Percentiles rank a stretch among this genome's conserved stretches.
Conservation (phyloP, 2,113 vertebrate species). For the Myrmophylax atrothorax region DNA sequence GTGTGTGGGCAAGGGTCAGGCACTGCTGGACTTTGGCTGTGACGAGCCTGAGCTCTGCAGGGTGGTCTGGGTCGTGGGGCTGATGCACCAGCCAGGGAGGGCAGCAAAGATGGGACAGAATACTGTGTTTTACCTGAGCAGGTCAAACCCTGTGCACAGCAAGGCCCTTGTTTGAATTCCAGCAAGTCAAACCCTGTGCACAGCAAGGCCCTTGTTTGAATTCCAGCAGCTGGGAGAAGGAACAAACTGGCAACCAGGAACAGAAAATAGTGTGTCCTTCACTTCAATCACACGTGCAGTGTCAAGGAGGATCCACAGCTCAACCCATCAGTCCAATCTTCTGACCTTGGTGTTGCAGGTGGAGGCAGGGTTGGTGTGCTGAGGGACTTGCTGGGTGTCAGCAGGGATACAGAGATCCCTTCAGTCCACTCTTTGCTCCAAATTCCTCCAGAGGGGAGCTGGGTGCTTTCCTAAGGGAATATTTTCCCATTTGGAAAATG, state of each 20-base stretch:
- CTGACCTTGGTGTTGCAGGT: rapidly evolving
- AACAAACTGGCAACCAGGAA: not conserved
- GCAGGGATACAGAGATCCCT: not conserved
- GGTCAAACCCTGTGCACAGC: rapidly evolving
- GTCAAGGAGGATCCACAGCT: rapidly evolving
- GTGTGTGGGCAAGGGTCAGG: constrained; percentile 18
- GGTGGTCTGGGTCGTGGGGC: rapidly evolving
- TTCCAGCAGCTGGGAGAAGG: not conserved
- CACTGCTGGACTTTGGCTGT: constrained; percentile 3
- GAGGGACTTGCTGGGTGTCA: not conserved
- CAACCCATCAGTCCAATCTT: not conserved
- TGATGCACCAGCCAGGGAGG: rapidly evolving
- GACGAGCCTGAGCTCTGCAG: not conserved
- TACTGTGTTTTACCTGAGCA: not conserved
- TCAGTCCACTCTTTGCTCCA: not conserved
- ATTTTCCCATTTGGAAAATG: not conserved
- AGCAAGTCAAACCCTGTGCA: not conserved
- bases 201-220: not conserved
- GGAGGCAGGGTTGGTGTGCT: not conserved
- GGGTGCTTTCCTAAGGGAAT: not conserved
- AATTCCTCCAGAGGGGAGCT: not conserved
- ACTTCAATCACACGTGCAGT: not conserved
- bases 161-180: not conserved
- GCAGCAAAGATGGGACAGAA: not conserved
- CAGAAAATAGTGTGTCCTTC: not conserved